Evolutionary conservation across 2,797 vertebrate genomes (phyloP), one percentile per base, ranked within the genome.

Genomic region (Pogonophryne albipinna): DNA sequence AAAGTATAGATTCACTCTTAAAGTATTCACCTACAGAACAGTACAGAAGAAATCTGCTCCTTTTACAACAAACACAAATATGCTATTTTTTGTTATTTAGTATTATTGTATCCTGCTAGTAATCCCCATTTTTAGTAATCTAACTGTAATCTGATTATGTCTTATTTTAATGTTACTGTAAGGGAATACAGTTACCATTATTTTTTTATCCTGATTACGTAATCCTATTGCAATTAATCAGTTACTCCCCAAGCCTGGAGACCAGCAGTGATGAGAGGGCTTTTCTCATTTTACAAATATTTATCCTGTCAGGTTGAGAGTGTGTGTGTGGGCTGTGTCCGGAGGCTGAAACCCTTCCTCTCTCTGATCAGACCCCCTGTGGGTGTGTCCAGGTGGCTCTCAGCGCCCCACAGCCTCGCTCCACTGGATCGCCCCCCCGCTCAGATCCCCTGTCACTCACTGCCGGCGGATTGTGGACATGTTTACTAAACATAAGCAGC

Each of bases 401-500:
- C 66, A 42, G 72, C 57, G 3, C 71, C 63, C 78, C n/a, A 61
- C 66, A 44, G 56, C 69, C 60, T 88, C 45, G 73, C 79, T 88
- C 85, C 61, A 34, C 76, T 70, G 77, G 53, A 82, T 88, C 83
- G 59, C 76, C 77, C 80, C 81, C 46, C 74, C 41, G 31, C 76
- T 77, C 70, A n/a, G 66, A 68, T 67, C 67, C 4, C 59, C 74
- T 59, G 87, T 83, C 85, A 49, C 50, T 91, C 82, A 74, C 6
- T 50, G 69, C 71, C 81, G 82, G 68, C 80, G 84, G 84, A 86
- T 85, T 85, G 82, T 49, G 78, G 60, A 91, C 77, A 71, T 93
- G 91, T 95, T 95, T 95, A 91, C 85, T 85, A 94, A 95, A 95
- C 92, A 95, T 72, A 68, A 71, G 87, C 94, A 92, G 92, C 92